Evolutionary conservation across 2,888 invertebrate genomes (phyloP).

Genomic region (Pollenia labialis): DNA sequence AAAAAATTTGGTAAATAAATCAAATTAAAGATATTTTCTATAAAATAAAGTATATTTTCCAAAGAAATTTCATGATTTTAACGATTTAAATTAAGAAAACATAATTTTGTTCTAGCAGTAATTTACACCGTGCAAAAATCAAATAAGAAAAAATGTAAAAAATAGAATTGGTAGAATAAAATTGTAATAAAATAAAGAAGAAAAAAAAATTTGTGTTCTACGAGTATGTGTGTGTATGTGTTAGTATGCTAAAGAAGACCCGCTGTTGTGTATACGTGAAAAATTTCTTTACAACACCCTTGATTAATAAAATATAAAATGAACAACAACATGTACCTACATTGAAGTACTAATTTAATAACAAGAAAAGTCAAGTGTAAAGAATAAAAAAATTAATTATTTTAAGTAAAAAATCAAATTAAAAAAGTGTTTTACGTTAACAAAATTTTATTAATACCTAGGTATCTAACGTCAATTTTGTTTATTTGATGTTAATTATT

Average conservation of each 20-base stretch:
- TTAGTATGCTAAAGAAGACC: constrained; percentile 54
- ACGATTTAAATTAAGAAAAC: constrained; percentile 55
- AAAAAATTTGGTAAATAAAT: constrained; percentile 29
- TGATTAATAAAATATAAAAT: constrained; percentile 62
- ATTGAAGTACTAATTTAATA: constrained; percentile 37
- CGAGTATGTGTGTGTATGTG: constrained; percentile 30
- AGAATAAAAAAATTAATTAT: constrained; percentile 46
- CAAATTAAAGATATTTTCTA: constrained; percentile 23
- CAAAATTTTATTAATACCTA: constrained; percentile 2
- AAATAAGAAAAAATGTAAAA: constrained; percentile 61
- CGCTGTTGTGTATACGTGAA: constrained; percentile 72
- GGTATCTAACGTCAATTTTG: constrained; percentile 1
- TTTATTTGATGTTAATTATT: neutral
- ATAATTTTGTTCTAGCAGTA: constrained; percentile 43
- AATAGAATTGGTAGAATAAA: constrained; percentile 42
- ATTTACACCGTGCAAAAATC: constrained; percentile 62
- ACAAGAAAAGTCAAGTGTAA: constrained; percentile 61
- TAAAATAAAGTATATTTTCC: neutral
- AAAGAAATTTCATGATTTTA: constrained; percentile 27
- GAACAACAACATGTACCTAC: constrained; percentile 50
- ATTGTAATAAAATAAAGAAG: constrained; percentile 44
- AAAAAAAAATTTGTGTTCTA: constrained; percentile 40
- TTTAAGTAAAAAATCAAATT: neutral
- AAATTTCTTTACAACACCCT: constrained; percentile 73
- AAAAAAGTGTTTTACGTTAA: neutral